A percentile compares a stretch with the other conserved stretches of the same genome.
phyloP scores from a whole-genome alignment of 2,888 invertebrate species.

The Volucella bombylans region DNA sequence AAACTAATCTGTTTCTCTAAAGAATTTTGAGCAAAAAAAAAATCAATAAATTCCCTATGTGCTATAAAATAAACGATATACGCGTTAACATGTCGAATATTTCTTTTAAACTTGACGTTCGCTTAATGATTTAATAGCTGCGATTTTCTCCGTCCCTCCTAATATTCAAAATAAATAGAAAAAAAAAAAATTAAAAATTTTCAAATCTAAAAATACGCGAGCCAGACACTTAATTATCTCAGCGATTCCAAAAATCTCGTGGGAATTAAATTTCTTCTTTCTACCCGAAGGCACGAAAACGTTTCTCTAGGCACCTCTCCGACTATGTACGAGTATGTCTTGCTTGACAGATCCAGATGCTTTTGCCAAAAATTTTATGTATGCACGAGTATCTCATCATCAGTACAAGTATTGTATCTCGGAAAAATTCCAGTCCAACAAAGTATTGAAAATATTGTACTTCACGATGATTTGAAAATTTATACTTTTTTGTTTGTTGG shows the following conservation, averaged over 20 bases:
- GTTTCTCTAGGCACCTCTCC: neutral
- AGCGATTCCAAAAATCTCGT: constrained; percentile 53
- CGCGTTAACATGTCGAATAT: constrained; percentile 25
- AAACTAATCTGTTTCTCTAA: neutral
- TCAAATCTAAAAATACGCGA: constrained; percentile 56
- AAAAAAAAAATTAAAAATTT: neutral
- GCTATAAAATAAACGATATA: constrained; percentile 7
- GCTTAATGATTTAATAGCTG: constrained; percentile 49
- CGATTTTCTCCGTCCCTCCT: constrained; percentile 9
- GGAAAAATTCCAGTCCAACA: too few species aligned
- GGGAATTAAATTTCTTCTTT: constrained; percentile 44
- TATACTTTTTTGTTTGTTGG: too few species aligned
- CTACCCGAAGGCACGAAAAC: neutral
- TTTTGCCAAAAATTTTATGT: constrained; percentile 2
- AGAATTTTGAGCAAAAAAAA: neutral
- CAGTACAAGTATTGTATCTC: neutral
- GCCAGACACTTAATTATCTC: constrained; percentile 64
- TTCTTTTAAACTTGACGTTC: constrained; percentile 30
- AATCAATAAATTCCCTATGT: neutral
- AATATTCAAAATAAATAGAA: neutral
- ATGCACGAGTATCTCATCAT: neutral
- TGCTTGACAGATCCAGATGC: constrained; percentile 5
- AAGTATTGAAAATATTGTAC: too few species aligned
- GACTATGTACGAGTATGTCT: neutral
- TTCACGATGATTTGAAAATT: too few species aligned